Base-by-base conservation (phyloP, 2,113 vertebrate genomes). In the Syrrhaptes paradoxus region DNA sequence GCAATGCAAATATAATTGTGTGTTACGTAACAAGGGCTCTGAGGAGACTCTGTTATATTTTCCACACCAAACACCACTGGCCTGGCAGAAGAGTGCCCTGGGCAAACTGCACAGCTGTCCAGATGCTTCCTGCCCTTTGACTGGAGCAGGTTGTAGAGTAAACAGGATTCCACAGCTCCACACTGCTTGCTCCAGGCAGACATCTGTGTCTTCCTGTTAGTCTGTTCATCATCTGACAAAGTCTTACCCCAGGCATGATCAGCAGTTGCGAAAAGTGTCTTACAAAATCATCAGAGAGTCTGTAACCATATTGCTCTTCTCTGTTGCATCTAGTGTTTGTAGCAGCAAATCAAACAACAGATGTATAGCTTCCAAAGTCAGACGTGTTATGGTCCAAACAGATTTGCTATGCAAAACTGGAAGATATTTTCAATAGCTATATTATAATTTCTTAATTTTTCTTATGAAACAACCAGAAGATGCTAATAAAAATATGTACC, bases 291-390 rank as follows among this genome's bases (percentile, higher is more conserved):
- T 48, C 46, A 57, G 43, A n/a, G 68, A 67, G 26, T 43, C 68
- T 31, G 15, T 32, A 34, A 75, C 22, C 25, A 7, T 58, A 41
- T 41, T 87, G 82, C 57, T 84, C 36, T 32, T 48, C 57, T 31
- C 71, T 82, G 71, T 31, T 34, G 5, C 15, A 63, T 61, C 52
- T n/a, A n/a, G 10, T 41, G 25, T 28, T 89, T 57, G 32, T 49
- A 70, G 45, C 62, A 91, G 73, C 63, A 88, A 91, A 75, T 72
- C 65, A 85, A 92, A 77, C 67, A 80, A 87, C 73, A 94, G 73
- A 80, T 52, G 38, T 43, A 57, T 5, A 71, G 11, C 15, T 55
- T 43, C 62, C 25, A 59, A 11, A 87, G 49, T 73, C 74, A 85
- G 58, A 46, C 0, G 3, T 38, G 28, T 25, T 87, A 46, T 43